A percentile compares a stretch with the other conserved stretches of the same genome.
These are phyloP conservation scores for Oncorhynchus nerka DNA, from an alignment of 2,113 vertebrate species.

Conservation along the genomic window DNA sequence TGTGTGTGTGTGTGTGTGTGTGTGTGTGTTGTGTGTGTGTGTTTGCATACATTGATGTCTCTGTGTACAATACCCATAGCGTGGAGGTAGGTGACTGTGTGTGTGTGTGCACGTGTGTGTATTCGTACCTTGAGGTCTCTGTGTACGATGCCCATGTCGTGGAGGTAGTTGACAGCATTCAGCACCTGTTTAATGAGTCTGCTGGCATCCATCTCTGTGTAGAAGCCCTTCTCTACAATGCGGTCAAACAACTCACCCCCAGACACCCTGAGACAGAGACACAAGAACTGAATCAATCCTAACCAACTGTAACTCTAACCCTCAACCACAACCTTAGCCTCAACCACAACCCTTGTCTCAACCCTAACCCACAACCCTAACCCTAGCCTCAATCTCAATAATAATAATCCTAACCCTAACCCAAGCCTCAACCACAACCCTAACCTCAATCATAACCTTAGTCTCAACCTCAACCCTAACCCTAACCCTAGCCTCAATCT, in stretches of 20 bases:
- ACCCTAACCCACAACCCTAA: no score
- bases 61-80: conserved; percentile 89
- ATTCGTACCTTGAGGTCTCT: conserved; percentile 73
- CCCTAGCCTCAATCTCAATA: no score
- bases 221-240: conserved; percentile 98
- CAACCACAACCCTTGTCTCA: no score
- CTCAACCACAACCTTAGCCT: no score
- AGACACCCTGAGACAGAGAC: conserved; percentile 60
- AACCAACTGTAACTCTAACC: neutral
- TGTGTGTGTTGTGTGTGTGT: neutral
- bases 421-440: no score
- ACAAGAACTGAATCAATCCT: conserved; percentile 9
- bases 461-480: no score
- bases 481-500: no score
- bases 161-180: conserved; percentile 96
- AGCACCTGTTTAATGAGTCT: conserved; percentile 94
- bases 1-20: neutral
- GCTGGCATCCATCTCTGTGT: conserved; percentile 97
- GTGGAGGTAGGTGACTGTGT: conserved; percentile 91
- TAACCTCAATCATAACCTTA: no score
- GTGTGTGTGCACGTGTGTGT: neutral
- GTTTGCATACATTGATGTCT: conserved; percentile 70
- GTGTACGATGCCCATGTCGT: conserved; percentile 90
- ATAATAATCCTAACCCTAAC: no score
- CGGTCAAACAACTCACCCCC: conserved; percentile 98